A percentile compares a stretch with the other conserved stretches of the same genome.
phyloP scores from a whole-genome alignment of 2,113 vertebrate genomes.

The Aplodontia rufa region DNA sequence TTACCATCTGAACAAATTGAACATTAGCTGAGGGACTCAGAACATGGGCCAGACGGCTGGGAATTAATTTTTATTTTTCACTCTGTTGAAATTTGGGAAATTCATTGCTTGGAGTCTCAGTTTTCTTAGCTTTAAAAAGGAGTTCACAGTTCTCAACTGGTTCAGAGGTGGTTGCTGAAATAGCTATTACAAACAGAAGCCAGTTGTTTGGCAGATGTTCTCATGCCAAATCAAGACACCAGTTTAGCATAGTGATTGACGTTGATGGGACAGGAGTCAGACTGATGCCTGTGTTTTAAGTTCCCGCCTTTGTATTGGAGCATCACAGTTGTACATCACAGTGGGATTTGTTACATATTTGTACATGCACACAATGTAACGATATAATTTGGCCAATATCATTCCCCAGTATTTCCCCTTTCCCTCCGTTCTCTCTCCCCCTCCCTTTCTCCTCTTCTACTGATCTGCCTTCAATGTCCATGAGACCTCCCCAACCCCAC shows the following conservation, averaged over 20 bases:
- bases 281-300: neutral
- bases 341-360: too few relatives aligned
- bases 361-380: too few relatives aligned
- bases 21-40: neutral
- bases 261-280: neutral
- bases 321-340: neutral
- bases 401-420: too few relatives aligned
- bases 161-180: neutral
- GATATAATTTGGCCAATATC: too few relatives aligned
- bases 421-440: too few relatives aligned
- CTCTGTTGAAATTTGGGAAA: neutral
- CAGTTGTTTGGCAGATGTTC: neutral
- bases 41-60: neutral
- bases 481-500: too few relatives aligned
- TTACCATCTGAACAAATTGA: neutral
- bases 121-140: neutral
- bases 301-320: neutral
- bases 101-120: neutral
- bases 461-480: too few relatives aligned
- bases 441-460: too few relatives aligned
- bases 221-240: neutral
- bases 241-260: neutral
- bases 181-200: neutral
- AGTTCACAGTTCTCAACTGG: neutral
- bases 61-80: neutral